Conservation (phyloP, 2,797 vertebrate genomes). For the Coregonus ussuriensis region DNA sequence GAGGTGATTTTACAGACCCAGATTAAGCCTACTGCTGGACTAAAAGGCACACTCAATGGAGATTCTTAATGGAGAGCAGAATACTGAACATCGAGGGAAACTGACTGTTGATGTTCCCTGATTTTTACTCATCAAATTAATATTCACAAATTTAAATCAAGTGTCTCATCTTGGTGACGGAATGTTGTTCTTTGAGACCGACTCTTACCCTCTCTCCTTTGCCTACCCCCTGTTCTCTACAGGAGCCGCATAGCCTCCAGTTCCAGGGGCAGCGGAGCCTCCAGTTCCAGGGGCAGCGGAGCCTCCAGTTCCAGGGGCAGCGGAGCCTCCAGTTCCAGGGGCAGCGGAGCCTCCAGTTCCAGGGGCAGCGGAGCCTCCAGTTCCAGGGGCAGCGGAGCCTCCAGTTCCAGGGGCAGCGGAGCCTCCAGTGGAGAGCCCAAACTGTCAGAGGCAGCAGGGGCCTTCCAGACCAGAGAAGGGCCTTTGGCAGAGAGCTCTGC, state of each 20-base stretch:
- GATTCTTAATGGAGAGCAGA: neutral
- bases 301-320: no score
- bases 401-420: no score
- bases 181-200: neutral
- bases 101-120: no score
- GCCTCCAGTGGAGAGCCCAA: constrained; percentile 70
- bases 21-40: neutral
- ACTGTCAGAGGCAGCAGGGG: constrained; percentile 67
- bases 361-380: no score
- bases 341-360: no score
- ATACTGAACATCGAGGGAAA: no score
- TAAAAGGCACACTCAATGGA: neutral
- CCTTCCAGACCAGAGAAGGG: constrained; percentile 61
- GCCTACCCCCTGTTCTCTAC: constrained; percentile 10
- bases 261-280: constrained; percentile 75
- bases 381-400: no score
- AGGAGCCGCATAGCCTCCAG: constrained; percentile 90
- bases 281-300: no score
- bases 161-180: neutral
- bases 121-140: no score
- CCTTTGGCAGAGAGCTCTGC: constrained; percentile 51
- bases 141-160: neutral
- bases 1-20: neutral
- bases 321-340: no score
- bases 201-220: neutral